Evolutionary conservation across 2,113 vertebrate species (phyloP).

Genomic region (Notechis scutatus): DNA sequence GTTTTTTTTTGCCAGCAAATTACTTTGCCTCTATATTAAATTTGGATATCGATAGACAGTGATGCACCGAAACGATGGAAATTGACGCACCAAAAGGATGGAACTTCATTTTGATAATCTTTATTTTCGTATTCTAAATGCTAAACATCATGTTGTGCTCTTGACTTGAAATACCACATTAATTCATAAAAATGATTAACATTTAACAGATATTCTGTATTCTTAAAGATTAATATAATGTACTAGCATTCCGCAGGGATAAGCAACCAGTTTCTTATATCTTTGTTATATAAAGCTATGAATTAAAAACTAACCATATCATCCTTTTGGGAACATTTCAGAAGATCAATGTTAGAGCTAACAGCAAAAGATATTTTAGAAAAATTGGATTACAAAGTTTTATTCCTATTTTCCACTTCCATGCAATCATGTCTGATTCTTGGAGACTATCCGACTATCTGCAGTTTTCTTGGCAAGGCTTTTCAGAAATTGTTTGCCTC

Average conservation of each 20-base stretch:
- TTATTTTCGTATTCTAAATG: background rate
- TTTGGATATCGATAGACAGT: background rate
- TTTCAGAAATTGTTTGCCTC: background rate
- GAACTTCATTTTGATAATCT: slow-evolving; percentile 9
- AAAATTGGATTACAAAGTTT: background rate
- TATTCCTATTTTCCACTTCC: background rate
- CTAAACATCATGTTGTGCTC: background rate
- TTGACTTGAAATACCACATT: background rate
- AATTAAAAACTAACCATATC: slow-evolving; percentile 25
- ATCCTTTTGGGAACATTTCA: slow-evolving; percentile 6
- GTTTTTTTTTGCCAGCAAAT: background rate
- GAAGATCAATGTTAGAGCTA: background rate
- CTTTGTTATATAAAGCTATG: slow-evolving; percentile 25
- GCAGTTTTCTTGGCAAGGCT: too few relatives aligned
- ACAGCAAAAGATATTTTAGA: background rate
- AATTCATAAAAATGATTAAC: slow-evolving; percentile 3
- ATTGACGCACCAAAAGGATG: background rate
- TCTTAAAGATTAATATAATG: slow-evolving; percentile 29
- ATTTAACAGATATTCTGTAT: slow-evolving; percentile 37
- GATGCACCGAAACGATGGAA: background rate
- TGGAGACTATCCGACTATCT: background rate
- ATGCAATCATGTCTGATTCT: background rate
- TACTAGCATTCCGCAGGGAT: slow-evolving; percentile 23
- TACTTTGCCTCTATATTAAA: background rate
- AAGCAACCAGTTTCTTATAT: slow-evolving; percentile 10